Conservation (phyloP, 2,888 invertebrate genomes). For the Drosophila falleni region DNA sequence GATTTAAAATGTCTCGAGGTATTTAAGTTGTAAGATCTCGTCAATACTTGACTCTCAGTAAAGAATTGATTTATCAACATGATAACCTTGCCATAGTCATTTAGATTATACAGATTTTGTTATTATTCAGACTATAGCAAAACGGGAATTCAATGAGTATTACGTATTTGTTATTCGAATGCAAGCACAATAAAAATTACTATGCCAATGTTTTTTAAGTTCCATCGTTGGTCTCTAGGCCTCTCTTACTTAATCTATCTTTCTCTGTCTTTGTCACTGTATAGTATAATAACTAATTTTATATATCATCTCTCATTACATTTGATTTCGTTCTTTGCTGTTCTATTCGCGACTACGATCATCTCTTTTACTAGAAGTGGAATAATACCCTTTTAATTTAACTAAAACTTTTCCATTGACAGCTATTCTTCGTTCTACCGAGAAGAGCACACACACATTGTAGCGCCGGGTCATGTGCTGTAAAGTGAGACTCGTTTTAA, state of each 20-base stretch:
- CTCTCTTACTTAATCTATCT: neutral
- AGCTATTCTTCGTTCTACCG: conserved; percentile 14
- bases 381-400: conserved; percentile 19
- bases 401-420: conserved; percentile 39
- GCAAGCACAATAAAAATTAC: conserved; percentile 23
- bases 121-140: too few relatives aligned
- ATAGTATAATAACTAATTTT: neutral
- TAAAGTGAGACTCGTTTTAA: conserved; percentile 58
- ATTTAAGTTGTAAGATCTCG: too few relatives aligned
- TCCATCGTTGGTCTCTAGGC: neutral
- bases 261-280: neutral
- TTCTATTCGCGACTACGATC: conserved; percentile 22
- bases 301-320: too few relatives aligned
- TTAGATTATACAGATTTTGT: too few relatives aligned
- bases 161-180: conserved; percentile 17
- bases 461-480: conserved; percentile 35
- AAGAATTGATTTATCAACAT: too few relatives aligned
- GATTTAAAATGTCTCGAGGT: too few relatives aligned
- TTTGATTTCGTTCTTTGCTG: neutral
- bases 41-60: too few relatives aligned
- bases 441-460: conserved; percentile 3
- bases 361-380: conserved; percentile 8
- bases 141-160: neutral
- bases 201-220: neutral
- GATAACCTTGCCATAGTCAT: too few relatives aligned